phyloP scores from a whole-genome alignment of 37 sponge, comb jelly and placozoan species.

The Spongilla lacustris region DNA sequence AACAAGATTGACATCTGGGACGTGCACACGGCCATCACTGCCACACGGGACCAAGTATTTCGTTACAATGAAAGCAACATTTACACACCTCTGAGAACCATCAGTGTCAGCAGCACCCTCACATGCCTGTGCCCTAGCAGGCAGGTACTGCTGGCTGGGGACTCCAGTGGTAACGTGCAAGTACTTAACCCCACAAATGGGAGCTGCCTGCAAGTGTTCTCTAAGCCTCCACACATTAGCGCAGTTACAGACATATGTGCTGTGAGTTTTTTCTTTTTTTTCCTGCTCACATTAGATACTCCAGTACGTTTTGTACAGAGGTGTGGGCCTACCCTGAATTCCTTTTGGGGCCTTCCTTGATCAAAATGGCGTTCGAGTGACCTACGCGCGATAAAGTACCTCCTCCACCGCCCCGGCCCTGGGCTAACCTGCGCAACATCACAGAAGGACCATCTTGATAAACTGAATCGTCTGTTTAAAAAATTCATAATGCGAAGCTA shows the following conservation, averaged over 20 bases:
- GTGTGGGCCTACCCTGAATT: slow-evolving; percentile 69
- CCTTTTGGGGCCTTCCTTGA: slow-evolving; percentile 54
- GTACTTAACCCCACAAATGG: background rate
- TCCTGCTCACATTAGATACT: too few species aligned
- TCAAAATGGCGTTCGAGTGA: slow-evolving; percentile 69
- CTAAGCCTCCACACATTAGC: background rate
- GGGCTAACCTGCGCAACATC: slow-evolving; percentile 51
- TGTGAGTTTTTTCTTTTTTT: background rate
- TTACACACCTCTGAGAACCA: background rate
- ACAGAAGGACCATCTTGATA: slow-evolving; percentile 77
- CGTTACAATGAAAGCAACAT: background rate
- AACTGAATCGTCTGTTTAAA: slow-evolving; percentile 39
- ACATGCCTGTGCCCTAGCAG: background rate
- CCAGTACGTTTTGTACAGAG: too few species aligned
- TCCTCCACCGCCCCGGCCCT: slow-evolving; percentile 64
- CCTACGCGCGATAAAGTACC: slow-evolving; percentile 64
- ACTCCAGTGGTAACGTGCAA: background rate
- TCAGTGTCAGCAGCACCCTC: background rate
- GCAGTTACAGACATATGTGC: background rate
- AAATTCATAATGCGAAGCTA: background rate
- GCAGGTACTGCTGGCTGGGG: background rate
- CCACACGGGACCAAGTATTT: background rate
- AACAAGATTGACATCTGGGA: background rate
- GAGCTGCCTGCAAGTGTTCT: background rate
- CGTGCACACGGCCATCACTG: background rate